A percentile compares a stretch with the other conserved stretches of the same genome.
These are phyloP conservation scores for Actinopyga echinites DNA, from an alignment of 53 echinoderm and acorn worm species.

Conservation along the genomic window DNA sequence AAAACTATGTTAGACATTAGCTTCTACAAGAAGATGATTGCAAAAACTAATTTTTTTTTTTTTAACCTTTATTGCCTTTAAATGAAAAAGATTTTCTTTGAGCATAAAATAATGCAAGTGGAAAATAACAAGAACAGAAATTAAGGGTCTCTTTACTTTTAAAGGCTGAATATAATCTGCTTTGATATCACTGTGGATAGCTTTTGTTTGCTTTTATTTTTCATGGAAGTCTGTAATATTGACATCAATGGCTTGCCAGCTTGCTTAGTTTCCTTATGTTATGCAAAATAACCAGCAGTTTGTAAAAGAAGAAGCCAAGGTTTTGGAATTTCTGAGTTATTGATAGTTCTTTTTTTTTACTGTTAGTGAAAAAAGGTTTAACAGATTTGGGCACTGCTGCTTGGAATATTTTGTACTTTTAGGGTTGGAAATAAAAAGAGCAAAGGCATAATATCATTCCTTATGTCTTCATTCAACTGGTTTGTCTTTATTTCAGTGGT, in stretches of 20 bases:
- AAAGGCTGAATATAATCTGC: no score
- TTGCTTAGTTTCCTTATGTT: no score
- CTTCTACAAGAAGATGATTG: constrained; percentile 16
- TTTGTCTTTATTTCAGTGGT: no score
- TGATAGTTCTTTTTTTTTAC: constrained; percentile 38
- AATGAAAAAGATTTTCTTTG: constrained; percentile 1
- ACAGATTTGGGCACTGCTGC: constrained; percentile 43
- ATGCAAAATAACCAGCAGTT: no score
- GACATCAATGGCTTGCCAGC: no score
- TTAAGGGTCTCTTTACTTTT: no score
- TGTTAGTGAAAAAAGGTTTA: constrained; percentile 33
- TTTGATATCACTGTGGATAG: no score
- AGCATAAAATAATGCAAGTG: constrained; percentile 27
- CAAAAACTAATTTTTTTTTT: constrained; percentile 23
- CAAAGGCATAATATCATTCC: constrained; percentile 13
- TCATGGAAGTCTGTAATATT: no score
- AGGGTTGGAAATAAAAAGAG: constrained; percentile 51
- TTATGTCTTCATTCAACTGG: no score
- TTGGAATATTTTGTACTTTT: constrained; percentile 45
- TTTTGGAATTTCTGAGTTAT: constrained; percentile 25
- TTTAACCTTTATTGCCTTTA: neutral
- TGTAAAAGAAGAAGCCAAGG: no score
- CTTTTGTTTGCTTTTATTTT: no score
- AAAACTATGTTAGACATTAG: constrained; percentile 15
- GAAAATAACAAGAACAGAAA: no score